A percentile compares a stretch with the other conserved stretches of the same genome.
Evolutionary conservation across 2,888 invertebrate species (phyloP).

Genomic region (Micropterix aruncella): DNA sequence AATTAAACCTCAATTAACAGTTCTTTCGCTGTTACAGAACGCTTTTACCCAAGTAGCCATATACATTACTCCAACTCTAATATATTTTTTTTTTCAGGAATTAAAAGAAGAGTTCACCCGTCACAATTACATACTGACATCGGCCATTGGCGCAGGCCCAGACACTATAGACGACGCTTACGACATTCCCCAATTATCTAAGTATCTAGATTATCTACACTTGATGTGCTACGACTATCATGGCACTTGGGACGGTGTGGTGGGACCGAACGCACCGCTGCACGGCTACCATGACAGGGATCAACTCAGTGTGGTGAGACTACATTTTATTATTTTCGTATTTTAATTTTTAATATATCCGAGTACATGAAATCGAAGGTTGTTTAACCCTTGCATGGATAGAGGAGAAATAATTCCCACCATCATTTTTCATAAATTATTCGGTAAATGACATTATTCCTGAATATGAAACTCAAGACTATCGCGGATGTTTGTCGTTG

Average conservation of each 20-base stretch:
- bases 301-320: slow-evolving; percentile 55
- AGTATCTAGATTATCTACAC: slow-evolving; percentile 58
- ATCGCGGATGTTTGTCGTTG: too few species aligned
- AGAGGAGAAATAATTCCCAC: too few species aligned
- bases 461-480: too few species aligned
- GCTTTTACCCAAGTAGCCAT: too few species aligned
- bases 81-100: too few species aligned
- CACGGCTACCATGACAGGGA: slow-evolving; percentile 33
- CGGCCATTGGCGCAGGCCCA: slow-evolving; percentile 69
- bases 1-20: neutral
- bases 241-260: slow-evolving; percentile 63
- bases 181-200: slow-evolving; percentile 53
- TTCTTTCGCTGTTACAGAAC: slow-evolving; percentile 1
- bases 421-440: too few species aligned
- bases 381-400: too few species aligned
- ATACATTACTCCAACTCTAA: too few species aligned
- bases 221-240: slow-evolving; percentile 88
- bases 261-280: slow-evolving; percentile 70
- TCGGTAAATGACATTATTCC: neutral
- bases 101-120: slow-evolving; percentile 54
- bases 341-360: neutral
- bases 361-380: too few species aligned
- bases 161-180: slow-evolving; percentile 64
- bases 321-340: neutral
- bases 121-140: slow-evolving; percentile 56